phyloP scores from a whole-genome alignment of 1,140 invertebrate species.

The Drosophila varians region DNA sequence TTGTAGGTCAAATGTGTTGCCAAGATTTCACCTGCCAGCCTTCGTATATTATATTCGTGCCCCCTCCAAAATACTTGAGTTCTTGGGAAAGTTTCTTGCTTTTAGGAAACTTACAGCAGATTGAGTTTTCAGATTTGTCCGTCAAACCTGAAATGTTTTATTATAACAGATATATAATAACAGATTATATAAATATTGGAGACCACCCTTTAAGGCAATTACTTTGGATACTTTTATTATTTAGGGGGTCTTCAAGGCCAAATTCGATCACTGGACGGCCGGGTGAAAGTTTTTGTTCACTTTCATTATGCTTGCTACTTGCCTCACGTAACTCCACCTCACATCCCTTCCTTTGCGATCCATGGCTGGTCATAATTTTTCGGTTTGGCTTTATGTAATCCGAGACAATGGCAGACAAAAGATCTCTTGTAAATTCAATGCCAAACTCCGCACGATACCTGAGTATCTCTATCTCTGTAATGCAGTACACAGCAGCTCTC shows the following conservation, averaged over 20 bases:
- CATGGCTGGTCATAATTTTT: slow-evolving; percentile 23
- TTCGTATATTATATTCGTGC: background rate
- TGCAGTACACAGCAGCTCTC: slow-evolving; percentile 31
- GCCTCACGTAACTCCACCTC: slow-evolving; percentile 35
- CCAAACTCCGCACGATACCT: slow-evolving; percentile 33
- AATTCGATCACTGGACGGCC: background rate
- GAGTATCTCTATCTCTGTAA: slow-evolving; percentile 24
- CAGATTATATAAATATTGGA: slow-evolving; percentile 21
- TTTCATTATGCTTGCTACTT: slow-evolving; percentile 38
- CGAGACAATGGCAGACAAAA: slow-evolving; percentile 50
- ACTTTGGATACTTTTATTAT: background rate
- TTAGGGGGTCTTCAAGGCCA: slow-evolving; percentile 21
- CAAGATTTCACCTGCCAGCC: slow-evolving; percentile 19
- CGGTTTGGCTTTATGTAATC: slow-evolving; percentile 40
- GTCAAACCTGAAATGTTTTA: slow-evolving; percentile 24
- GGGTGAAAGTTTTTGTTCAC: slow-evolving; percentile 24
- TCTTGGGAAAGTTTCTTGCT: slow-evolving; percentile 19
- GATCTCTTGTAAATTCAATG: slow-evolving; percentile 53
- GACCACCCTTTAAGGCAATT: background rate
- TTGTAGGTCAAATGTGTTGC: slow-evolving; percentile 49
- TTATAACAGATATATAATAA: too few species aligned
- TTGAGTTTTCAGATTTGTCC: too few species aligned
- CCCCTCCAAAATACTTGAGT: background rate
- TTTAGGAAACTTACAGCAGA: slow-evolving; percentile 18
- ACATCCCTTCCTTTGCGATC: background rate